phyloP scores from a whole-genome alignment of 2,888 invertebrate genomes.

The Acleris sparsana region DNA sequence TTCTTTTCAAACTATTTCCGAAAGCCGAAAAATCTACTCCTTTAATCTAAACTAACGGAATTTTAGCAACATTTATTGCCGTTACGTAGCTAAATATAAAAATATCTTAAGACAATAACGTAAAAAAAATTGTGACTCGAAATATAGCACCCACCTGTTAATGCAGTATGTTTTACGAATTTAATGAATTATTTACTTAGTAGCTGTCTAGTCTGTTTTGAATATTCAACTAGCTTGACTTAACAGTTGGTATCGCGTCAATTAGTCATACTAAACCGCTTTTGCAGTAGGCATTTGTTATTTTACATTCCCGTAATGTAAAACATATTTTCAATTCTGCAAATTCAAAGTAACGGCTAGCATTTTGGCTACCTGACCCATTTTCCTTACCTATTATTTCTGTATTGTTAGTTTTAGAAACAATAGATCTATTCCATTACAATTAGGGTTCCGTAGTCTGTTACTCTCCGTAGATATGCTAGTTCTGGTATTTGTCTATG shows the following conservation, averaged over 20 bases:
- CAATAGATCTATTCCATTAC: too few relatives aligned
- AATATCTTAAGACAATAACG: conserved; percentile 18
- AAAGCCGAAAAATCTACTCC: background rate
- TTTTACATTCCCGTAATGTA: background rate
- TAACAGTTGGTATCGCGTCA: conserved; percentile 19
- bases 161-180: conserved; percentile 26
- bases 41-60: background rate
- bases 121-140: conserved; percentile 31
- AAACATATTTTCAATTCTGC: background rate
- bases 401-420: too few relatives aligned
- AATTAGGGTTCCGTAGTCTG: too few relatives aligned
- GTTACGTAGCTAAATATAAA: conserved; percentile 12
- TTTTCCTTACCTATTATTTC: too few relatives aligned
- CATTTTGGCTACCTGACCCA: too few relatives aligned
- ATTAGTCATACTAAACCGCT: conserved; percentile 1
- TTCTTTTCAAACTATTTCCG: too few relatives aligned
- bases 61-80: conserved; percentile 8
- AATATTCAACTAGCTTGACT: conserved; percentile 17
- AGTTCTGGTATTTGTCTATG: too few relatives aligned
- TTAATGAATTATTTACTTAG: conserved; percentile 28
- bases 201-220: conserved; percentile 20
- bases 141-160: conserved; percentile 37
- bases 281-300: background rate
- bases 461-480: too few relatives aligned
- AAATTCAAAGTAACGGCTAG: too few relatives aligned